phyloP scores from a whole-genome alignment of 1,140 invertebrate species.

The Aethina tumida region DNA sequence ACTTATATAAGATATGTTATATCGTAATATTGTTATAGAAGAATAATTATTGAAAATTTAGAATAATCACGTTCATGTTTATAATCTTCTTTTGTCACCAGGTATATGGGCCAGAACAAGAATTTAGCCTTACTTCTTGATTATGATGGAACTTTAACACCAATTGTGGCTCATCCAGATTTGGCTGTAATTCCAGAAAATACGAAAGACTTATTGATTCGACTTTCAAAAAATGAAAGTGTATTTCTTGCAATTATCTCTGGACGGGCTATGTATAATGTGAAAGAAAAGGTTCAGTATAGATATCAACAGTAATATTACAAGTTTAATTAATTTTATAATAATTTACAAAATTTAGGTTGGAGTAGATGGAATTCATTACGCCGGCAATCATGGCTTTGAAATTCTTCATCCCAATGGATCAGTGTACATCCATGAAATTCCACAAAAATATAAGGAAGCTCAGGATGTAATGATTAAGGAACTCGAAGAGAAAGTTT shows the following conservation, averaged over 20 bases:
- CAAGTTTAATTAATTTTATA: not conserved
- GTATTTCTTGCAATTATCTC: conserved; percentile 19
- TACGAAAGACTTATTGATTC: conserved; percentile 15
- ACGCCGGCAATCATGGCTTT: conserved; percentile 22
- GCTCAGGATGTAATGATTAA: conserved; percentile 13
- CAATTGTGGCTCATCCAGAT: conserved; percentile 22
- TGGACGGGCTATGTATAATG: conserved; percentile 16
- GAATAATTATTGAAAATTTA: too few species aligned
- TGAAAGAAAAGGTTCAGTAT: conserved; percentile 14
- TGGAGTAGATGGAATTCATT: conserved; percentile 14
- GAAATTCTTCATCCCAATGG: conserved; percentile 19
- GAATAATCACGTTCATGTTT: too few species aligned
- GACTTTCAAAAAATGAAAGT: conserved; percentile 9
- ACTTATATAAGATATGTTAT: too few species aligned
- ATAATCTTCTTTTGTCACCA: too few species aligned
- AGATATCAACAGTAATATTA: not conserved
- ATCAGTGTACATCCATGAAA: conserved; percentile 15
- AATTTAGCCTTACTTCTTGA: conserved; percentile 17
- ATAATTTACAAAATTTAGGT: conserved; percentile 9
- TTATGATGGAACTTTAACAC: conserved; percentile 21
- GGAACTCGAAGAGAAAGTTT: conserved; percentile 16
- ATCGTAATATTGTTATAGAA: too few species aligned
- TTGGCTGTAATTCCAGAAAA: conserved; percentile 18
- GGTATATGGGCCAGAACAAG: conserved; percentile 10
- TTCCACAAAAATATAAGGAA: conserved; percentile 16